Evolutionary conservation across 2,797 vertebrate species (phyloP).

Genomic region (Ptychobarbus kaznakovi): DNA sequence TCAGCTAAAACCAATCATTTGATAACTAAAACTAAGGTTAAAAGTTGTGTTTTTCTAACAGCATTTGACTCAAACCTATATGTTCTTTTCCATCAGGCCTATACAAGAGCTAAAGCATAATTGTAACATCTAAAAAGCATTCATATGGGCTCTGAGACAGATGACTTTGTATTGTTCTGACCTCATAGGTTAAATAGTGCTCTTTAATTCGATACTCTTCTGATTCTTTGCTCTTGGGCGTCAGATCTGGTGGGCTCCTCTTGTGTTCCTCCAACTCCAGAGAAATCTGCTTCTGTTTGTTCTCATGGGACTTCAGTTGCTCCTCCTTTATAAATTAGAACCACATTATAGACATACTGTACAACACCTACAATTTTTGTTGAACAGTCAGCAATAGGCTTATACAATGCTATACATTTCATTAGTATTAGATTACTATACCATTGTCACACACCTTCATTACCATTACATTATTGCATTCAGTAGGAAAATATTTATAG

Average conservation of each 20-base stretch:
- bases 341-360: neutral
- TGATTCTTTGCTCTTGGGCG: constrained; percentile 89
- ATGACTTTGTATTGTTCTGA: constrained; percentile 64
- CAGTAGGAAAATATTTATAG: neutral
- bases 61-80: neutral
- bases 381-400: neutral
- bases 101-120: neutral
- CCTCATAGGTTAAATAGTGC: constrained; percentile 97
- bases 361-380: neutral
- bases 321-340: constrained; percentile 83
- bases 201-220: constrained; percentile 96
- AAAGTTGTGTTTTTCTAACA: neutral
- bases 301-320: constrained; percentile 94
- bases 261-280: constrained; percentile 93
- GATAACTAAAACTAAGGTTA: neutral
- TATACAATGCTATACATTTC: neutral
- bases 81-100: neutral
- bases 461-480: neutral
- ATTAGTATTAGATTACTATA: neutral
- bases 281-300: constrained; percentile 93
- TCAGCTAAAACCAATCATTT: neutral
- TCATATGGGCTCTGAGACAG: neutral
- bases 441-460: neutral
- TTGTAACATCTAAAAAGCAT: neutral
- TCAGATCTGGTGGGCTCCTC: constrained; percentile 83